Evolutionary conservation across 2,888 invertebrate genomes (phyloP).

Genomic region (Hypercompe scribonia): DNA sequence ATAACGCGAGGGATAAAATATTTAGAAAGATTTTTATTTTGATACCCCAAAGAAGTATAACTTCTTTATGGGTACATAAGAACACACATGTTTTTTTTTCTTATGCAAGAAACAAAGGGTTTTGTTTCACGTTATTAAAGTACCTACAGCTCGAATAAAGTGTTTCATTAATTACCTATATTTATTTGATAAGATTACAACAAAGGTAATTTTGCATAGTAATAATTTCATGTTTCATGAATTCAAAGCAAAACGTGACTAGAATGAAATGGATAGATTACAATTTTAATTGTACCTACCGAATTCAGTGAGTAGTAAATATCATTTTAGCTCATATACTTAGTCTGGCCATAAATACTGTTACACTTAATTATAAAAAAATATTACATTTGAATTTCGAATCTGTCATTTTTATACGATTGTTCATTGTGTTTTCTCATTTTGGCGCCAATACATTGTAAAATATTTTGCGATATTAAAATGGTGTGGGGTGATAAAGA

Average conservation of each 20-base stretch:
- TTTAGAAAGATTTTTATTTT: no score
- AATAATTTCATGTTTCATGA: conserved; percentile 22
- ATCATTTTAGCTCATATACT: neutral
- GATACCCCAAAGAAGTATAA: no score
- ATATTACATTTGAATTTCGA: no score
- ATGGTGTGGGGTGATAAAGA: no score
- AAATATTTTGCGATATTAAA: no score
- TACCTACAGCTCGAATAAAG: neutral
- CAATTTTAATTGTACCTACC: neutral
- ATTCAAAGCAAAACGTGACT: conserved; percentile 37
- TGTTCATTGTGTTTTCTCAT: no score
- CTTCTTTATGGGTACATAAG: no score
- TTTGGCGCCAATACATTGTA: no score
- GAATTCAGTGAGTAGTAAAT: conserved; percentile 13
- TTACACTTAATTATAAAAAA: no score
- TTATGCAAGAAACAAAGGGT: neutral
- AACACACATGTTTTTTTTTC: no score
- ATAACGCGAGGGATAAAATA: no score
- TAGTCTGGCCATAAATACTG: neutral
- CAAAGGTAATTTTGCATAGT: conserved; percentile 21
- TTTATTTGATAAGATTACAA: conserved; percentile 6
- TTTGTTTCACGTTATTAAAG: neutral
- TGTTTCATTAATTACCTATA: neutral
- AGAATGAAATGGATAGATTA: conserved; percentile 32
- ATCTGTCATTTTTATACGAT: no score